Percentiles rank a stretch among this genome's conserved stretches.
Evolutionary conservation across 2,888 invertebrate genomes (phyloP).

Genomic region (Onthophagus sagittarius): DNA sequence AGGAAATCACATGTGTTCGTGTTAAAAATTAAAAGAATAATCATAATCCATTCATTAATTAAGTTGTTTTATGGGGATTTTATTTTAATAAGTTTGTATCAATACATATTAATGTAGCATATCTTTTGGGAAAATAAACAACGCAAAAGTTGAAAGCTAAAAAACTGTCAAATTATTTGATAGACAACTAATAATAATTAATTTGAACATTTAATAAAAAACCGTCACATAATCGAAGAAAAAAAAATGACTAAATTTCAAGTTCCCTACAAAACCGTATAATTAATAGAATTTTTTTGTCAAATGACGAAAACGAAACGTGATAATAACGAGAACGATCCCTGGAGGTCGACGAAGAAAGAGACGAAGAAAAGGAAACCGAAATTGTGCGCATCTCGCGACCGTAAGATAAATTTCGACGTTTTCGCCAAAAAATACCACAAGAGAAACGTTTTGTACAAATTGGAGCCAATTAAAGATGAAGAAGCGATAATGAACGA

Average conservation of each 20-base stretch:
- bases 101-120: too few relatives aligned
- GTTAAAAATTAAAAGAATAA: too few relatives aligned
- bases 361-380: background rate
- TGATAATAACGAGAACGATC: conserved; percentile 1
- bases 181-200: too few relatives aligned
- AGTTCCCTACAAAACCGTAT: background rate
- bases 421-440: background rate
- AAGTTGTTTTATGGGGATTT: too few relatives aligned
- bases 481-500: background rate
- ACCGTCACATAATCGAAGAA: background rate
- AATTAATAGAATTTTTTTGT: background rate
- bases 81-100: too few relatives aligned
- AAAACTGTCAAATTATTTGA: too few relatives aligned
- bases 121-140: too few relatives aligned
- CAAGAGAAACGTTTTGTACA: conserved; percentile 11
- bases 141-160: too few relatives aligned
- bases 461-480: conserved; percentile 2
- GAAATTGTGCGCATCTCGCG: background rate
- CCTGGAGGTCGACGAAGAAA: background rate
- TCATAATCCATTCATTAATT: too few relatives aligned
- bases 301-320: conserved; percentile 2
- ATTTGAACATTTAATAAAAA: background rate
- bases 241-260: background rate
- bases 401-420: background rate
- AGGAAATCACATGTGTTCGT: background rate